These are phyloP conservation scores for Tetraneura akinire DNA, from an alignment of 1,140 invertebrate species.

Conservation along the genomic window DNA sequence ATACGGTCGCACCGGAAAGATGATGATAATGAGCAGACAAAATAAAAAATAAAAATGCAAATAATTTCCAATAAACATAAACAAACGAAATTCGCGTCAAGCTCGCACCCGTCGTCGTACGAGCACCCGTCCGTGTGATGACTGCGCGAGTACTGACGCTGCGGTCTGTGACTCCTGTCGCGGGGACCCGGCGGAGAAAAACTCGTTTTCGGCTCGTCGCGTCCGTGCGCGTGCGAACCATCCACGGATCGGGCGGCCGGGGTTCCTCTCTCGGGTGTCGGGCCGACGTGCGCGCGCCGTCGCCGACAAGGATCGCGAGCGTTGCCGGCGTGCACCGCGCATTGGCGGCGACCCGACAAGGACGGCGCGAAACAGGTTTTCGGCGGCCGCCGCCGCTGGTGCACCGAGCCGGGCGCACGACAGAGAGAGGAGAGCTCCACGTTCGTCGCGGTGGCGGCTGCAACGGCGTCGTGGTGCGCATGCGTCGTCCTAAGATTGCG, in stretches of 20 bases:
- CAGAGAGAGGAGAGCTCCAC: not conserved
- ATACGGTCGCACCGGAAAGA: no score
- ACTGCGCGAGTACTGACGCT: no score
- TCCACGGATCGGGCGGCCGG: not conserved
- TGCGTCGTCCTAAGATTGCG: not conserved
- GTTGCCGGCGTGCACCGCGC: not conserved
- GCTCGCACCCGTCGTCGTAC: not conserved
- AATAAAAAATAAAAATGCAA: no score
- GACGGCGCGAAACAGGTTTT: constrained; percentile 48
- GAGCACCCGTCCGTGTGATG: not conserved
- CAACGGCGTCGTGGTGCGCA: not conserved
- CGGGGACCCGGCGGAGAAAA: not conserved
- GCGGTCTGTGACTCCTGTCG: not conserved
- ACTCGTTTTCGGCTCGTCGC: constrained; percentile 25
- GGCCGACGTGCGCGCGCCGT: constrained; percentile 34
- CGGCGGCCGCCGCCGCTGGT: not conserved
- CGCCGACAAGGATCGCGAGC: constrained; percentile 39
- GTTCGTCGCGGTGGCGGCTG: not conserved
- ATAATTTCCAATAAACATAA: not conserved
- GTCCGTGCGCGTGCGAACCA: not conserved
- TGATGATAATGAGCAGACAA: no score
- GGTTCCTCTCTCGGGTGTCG: constrained; percentile 29
- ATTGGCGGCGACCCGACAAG: constrained; percentile 34
- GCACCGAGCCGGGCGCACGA: not conserved
- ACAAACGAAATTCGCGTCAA: not conserved